Conservation (phyloP, 2,888 invertebrate genomes). For the Lypha dubia region DNA sequence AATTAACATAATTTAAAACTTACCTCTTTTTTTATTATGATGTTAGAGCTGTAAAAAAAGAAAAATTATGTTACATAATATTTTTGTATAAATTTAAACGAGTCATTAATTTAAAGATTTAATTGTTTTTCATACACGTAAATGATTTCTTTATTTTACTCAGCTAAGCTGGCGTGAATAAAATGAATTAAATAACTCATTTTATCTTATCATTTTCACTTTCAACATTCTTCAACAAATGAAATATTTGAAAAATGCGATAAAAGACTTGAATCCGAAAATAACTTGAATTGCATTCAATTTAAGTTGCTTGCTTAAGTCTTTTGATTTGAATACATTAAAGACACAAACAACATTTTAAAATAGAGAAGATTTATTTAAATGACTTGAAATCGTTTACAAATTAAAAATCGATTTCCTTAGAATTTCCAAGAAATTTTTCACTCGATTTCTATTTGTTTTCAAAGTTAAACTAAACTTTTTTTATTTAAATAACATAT, state of each 20-base stretch:
- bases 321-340: neutral
- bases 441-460: slow-evolving; percentile 17
- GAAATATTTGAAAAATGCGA: neutral
- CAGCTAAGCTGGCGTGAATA: too few species aligned
- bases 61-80: too few species aligned
- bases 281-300: neutral
- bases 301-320: slow-evolving; percentile 20
- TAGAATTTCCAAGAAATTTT: slow-evolving; percentile 21
- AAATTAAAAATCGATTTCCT: neutral
- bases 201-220: neutral
- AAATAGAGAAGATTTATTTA: neutral
- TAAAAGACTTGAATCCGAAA: slow-evolving; percentile 46
- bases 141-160: too few species aligned
- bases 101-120: too few species aligned
- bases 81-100: too few species aligned
- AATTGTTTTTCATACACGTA: neutral
- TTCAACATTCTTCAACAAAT: neutral
- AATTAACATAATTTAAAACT: too few species aligned
- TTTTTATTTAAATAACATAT: slow-evolving; percentile 4
- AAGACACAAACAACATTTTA: neutral
- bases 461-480: neutral
- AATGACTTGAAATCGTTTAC: neutral
- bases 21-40: too few species aligned
- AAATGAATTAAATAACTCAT: neutral
- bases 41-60: too few species aligned